These are phyloP conservation scores for Lasioglossum lativentre DNA, from an alignment of 2,888 invertebrate genomes.

Conservation along the genomic window DNA sequence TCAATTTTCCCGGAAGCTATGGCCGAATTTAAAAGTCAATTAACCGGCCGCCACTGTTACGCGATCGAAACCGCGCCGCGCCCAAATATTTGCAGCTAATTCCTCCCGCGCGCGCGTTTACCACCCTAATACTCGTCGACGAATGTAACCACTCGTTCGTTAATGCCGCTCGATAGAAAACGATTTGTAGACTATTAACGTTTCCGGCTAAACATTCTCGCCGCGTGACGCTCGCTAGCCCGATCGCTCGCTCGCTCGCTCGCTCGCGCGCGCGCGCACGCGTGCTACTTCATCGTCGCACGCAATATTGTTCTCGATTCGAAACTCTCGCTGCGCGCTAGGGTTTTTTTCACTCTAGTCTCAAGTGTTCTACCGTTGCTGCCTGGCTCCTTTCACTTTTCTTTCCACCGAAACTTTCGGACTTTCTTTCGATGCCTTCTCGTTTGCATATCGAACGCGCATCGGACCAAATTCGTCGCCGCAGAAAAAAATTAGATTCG, in stretches of 20 bases:
- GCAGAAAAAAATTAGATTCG: background rate
- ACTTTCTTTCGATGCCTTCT: constrained; percentile 37
- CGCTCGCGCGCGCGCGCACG: background rate
- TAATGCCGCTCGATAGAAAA: background rate
- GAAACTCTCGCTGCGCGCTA: background rate
- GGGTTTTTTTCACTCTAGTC: background rate
- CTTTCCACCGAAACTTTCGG: constrained; percentile 35
- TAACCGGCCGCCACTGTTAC: constrained; percentile 27
- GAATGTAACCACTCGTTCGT: constrained; percentile 21
- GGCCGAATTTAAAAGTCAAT: constrained; percentile 53
- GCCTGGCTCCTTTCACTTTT: constrained; percentile 45
- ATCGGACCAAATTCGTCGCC: background rate
- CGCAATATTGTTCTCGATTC: background rate
- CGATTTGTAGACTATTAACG: constrained; percentile 3
- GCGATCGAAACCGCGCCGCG: constrained; percentile 39
- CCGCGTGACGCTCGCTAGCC: no score
- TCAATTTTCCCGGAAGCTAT: constrained; percentile 39
- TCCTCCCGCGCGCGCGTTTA: constrained; percentile 6
- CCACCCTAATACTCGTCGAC: constrained; percentile 31
- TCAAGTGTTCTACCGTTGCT: constrained; percentile 8
- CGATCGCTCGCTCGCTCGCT: background rate
- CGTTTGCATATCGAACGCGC: background rate
- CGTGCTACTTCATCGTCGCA: background rate
- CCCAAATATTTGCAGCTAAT: constrained; percentile 41
- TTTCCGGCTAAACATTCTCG: background rate